Conservation (phyloP, 2,113 vertebrate genomes). For the Oxyruncus cristatus region DNA sequence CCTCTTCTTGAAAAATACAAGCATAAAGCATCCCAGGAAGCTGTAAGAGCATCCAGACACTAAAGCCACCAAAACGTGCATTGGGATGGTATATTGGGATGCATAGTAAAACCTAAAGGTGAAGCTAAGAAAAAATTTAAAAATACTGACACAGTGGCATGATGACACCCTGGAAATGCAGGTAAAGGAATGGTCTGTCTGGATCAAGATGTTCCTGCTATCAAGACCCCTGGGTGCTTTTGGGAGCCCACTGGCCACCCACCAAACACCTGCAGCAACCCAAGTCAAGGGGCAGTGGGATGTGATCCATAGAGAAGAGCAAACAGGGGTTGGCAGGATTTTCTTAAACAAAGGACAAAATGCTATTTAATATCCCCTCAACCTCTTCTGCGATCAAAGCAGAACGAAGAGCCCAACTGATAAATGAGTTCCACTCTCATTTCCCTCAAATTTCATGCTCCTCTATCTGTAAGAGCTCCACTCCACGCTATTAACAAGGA, state of each 20-base stretch:
- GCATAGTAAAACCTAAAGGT: not conserved
- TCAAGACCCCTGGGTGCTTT: not conserved
- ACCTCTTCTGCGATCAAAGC: not conserved
- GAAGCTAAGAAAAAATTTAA: not conserved
- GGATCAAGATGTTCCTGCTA: not conserved
- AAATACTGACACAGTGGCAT: not conserved
- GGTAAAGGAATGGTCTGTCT: fast-evolving
- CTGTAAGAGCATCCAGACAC: not conserved
- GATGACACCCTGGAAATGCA: not conserved
- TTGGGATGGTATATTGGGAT: no score
- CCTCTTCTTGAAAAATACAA: not conserved
- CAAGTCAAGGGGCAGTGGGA: not conserved
- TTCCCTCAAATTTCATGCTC: slow-evolving; percentile 38
- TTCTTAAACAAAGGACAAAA: not conserved
- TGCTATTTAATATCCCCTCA: not conserved
- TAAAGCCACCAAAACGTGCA: not conserved
- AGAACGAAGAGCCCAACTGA: not conserved
- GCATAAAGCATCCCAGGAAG: not conserved
- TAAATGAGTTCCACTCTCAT: not conserved
- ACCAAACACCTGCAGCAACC: not conserved
- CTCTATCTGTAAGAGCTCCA: slow-evolving; percentile 3
- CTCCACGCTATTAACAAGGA: not conserved
- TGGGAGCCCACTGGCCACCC: fast-evolving
- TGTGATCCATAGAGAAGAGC: not conserved
- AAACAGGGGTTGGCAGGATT: not conserved